Evolutionary conservation across 2,113 vertebrate species (phyloP).

Genomic region (Datnioides undecimradiatus): DNA sequence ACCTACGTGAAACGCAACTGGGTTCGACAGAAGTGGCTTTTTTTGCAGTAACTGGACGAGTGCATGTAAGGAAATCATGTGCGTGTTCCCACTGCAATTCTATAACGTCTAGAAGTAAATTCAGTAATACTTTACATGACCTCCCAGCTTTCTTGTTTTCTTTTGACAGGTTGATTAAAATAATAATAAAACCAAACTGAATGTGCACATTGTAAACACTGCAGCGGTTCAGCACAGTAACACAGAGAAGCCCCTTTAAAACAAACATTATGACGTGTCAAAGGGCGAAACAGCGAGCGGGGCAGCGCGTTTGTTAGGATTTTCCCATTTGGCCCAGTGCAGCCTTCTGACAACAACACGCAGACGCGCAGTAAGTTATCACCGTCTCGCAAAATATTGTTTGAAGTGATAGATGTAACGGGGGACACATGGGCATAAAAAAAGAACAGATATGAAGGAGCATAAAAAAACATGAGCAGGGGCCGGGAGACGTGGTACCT

Average conservation of each 20-base stretch:
- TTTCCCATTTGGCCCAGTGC: background rate
- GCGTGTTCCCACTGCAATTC: too few relatives aligned
- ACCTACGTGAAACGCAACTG: too few relatives aligned
- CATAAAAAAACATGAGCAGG: constrained; percentile 47
- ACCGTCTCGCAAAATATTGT: constrained; percentile 5
- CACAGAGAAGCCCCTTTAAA: background rate
- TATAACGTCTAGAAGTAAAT: background rate
- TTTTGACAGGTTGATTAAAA: background rate
- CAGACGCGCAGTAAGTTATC: background rate
- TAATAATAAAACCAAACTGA: too few relatives aligned
- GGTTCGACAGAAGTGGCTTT: too few relatives aligned
- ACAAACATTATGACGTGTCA: background rate
- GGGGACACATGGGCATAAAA: constrained; percentile 8
- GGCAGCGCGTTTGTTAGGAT: background rate
- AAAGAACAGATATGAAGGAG: constrained; percentile 16
- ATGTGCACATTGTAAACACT: background rate
- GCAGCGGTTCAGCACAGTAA: background rate
- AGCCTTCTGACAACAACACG: background rate
- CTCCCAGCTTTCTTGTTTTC: background rate
- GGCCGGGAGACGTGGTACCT: constrained; percentile 5
- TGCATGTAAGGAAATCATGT: background rate
- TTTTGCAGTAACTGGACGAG: too few relatives aligned
- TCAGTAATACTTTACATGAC: background rate
- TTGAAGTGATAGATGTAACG: constrained; percentile 20
- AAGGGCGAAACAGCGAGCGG: background rate